Conservation (phyloP, 2,888 invertebrate genomes). For the Cryptophagus acutangulus region DNA sequence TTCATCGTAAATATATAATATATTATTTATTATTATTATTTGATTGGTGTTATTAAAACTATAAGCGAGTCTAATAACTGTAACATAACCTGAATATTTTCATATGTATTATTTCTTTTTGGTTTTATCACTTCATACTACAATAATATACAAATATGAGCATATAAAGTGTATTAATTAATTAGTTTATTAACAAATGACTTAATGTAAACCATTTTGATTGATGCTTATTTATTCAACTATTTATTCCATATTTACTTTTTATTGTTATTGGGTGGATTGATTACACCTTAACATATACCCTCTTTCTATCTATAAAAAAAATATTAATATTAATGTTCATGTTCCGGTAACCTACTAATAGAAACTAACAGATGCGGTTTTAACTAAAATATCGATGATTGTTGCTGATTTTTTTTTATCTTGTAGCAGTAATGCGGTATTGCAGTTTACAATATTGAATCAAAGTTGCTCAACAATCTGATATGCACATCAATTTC, state of each 20-base stretch:
- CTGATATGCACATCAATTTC: too few relatives aligned
- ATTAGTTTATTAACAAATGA: too few relatives aligned
- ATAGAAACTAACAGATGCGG: constrained; percentile 11
- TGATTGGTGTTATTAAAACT: constrained; percentile 6
- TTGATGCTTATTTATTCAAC: background rate
- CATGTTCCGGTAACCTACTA: constrained; percentile 23
- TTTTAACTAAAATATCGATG: constrained; percentile 7
- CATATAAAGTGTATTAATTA: too few relatives aligned
- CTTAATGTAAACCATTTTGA: too few relatives aligned
- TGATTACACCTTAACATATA: background rate
- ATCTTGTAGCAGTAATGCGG: background rate
- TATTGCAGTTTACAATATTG: background rate
- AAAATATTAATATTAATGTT: background rate
- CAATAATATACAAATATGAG: too few relatives aligned
- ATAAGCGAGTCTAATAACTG: constrained; percentile 2
- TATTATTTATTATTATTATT: constrained; percentile 3
- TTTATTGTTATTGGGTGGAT: too few relatives aligned
- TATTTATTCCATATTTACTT: background rate
- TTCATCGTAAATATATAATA: too few relatives aligned
- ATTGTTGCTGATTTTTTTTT: constrained; percentile 3
- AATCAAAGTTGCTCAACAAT: too few relatives aligned
- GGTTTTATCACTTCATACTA: constrained; percentile 1
- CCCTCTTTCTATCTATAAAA: background rate
- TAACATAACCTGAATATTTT: constrained; percentile 8
- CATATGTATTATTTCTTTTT: constrained; percentile 1